These are phyloP conservation scores for Cephus rjabovi DNA, from an alignment of 2,888 invertebrate species.

Conservation along the genomic window DNA sequence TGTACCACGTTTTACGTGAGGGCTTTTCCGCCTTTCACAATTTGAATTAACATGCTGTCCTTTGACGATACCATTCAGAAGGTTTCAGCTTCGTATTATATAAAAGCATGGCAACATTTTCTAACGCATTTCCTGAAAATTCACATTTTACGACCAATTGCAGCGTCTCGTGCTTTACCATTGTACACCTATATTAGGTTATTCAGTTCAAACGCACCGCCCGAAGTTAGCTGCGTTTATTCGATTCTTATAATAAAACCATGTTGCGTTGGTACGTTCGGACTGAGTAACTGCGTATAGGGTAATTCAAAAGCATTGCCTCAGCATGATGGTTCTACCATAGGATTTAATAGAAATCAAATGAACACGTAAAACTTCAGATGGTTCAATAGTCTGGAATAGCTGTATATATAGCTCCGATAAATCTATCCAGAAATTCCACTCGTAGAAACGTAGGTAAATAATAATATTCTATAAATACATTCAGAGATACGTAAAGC, in stretches of 20 bases:
- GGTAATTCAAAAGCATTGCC: background rate
- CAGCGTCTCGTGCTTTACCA: background rate
- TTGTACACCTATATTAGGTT: background rate
- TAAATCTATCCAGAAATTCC: no score
- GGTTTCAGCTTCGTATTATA: background rate
- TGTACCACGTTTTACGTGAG: background rate
- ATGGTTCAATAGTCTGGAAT: no score
- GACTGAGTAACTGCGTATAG: background rate
- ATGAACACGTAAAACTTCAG: background rate
- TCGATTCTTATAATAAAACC: no score
- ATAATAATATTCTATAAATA: background rate
- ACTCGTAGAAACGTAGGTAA: background rate
- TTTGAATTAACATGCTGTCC: background rate
- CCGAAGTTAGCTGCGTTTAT: no score
- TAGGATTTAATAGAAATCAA: background rate
- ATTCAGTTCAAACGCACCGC: no score
- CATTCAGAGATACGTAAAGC: background rate
- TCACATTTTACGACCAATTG: background rate
- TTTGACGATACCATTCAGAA: background rate
- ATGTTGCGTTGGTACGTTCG: background rate
- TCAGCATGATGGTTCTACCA: background rate
- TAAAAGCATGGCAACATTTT: background rate
- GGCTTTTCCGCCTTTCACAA: background rate
- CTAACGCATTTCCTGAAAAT: background rate
- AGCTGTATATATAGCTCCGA: no score